A percentile compares a stretch with the other conserved stretches of the same genome.
Conservation (phyloP, 2,888 invertebrate species). For the Lasioglossum malachurum region DNA sequence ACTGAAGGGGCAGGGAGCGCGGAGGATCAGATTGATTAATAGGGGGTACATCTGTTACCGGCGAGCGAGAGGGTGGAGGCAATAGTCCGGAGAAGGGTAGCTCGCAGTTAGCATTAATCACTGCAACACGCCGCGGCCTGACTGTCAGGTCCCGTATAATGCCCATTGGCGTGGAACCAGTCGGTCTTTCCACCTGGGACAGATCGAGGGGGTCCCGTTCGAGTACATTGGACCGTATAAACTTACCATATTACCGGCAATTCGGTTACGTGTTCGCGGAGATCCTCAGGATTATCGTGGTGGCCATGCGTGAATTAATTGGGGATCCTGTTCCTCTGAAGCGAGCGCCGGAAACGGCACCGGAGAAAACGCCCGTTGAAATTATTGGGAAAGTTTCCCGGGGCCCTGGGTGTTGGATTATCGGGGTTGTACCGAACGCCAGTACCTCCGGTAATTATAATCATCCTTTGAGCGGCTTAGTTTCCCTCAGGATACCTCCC, state of each 20-base stretch:
- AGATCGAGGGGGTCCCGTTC: slow-evolving; percentile 65
- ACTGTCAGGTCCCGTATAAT: slow-evolving; percentile 80
- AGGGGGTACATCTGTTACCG: slow-evolving; percentile 84
- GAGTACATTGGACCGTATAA: slow-evolving; percentile 67
- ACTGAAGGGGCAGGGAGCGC: slow-evolving; percentile 67
- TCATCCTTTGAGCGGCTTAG: slow-evolving; percentile 8
- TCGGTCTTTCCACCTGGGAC: slow-evolving; percentile 73
- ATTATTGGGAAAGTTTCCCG: slow-evolving; percentile 19
- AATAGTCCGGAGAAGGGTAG: slow-evolving; percentile 79
- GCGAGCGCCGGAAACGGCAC: background rate
- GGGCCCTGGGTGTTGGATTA: slow-evolving; percentile 8
- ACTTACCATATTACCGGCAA: slow-evolving; percentile 64
- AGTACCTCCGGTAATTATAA: slow-evolving; percentile 1
- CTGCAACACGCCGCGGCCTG: slow-evolving; percentile 81
- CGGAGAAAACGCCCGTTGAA: slow-evolving; percentile 5
- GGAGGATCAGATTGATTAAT: slow-evolving; percentile 83
- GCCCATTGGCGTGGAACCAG: slow-evolving; percentile 76
- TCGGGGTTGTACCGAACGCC: slow-evolving; percentile 2
- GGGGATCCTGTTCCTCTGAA: slow-evolving; percentile 27
- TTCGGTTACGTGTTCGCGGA: slow-evolving; percentile 55
- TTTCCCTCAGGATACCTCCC: slow-evolving; percentile 1
- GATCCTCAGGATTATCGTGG: slow-evolving; percentile 55
- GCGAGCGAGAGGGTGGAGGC: slow-evolving; percentile 80
- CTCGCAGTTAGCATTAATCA: slow-evolving; percentile 84
- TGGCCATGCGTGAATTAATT: slow-evolving; percentile 57